Conservation (phyloP, 2,888 invertebrate genomes). For the Platycheirus rosarum region DNA sequence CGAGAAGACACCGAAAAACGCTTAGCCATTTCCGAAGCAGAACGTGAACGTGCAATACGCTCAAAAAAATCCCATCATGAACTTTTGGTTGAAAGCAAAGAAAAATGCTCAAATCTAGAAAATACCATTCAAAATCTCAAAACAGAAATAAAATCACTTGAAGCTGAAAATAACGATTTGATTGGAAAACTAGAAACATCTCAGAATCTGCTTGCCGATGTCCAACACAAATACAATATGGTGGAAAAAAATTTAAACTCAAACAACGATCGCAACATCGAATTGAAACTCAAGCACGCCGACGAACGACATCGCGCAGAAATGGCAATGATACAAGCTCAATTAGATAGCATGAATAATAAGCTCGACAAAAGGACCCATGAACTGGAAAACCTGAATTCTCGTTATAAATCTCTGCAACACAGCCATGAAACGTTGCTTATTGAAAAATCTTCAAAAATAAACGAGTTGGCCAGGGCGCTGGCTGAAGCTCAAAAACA, state of each 20-base stretch:
- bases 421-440: slow-evolving; percentile 85
- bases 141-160: slow-evolving; percentile 82
- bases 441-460: slow-evolving; percentile 86
- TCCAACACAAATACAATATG: slow-evolving; percentile 81
- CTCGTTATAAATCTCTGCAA: slow-evolving; percentile 84
- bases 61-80: slow-evolving; percentile 86
- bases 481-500: slow-evolving; percentile 85
- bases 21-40: slow-evolving; percentile 85
- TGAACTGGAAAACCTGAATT: slow-evolving; percentile 84
- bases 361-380: slow-evolving; percentile 83
- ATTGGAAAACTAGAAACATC: slow-evolving; percentile 84
- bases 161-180: slow-evolving; percentile 83
- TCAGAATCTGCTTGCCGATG: slow-evolving; percentile 84
- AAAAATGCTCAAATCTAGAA: slow-evolving; percentile 80
- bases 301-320: slow-evolving; percentile 83
- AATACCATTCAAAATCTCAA: slow-evolving; percentile 78
- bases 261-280: slow-evolving; percentile 79
- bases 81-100: slow-evolving; percentile 84
- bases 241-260: slow-evolving; percentile 79
- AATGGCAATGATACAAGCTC: slow-evolving; percentile 83
- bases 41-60: slow-evolving; percentile 85
- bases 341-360: slow-evolving; percentile 81
- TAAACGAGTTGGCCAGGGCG: slow-evolving; percentile 85
- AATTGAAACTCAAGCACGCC: slow-evolving; percentile 82
- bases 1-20: slow-evolving; percentile 84